Evolutionary conservation across 2,113 vertebrate genomes (phyloP).

Genomic region (Lamprologus speciosus): DNA sequence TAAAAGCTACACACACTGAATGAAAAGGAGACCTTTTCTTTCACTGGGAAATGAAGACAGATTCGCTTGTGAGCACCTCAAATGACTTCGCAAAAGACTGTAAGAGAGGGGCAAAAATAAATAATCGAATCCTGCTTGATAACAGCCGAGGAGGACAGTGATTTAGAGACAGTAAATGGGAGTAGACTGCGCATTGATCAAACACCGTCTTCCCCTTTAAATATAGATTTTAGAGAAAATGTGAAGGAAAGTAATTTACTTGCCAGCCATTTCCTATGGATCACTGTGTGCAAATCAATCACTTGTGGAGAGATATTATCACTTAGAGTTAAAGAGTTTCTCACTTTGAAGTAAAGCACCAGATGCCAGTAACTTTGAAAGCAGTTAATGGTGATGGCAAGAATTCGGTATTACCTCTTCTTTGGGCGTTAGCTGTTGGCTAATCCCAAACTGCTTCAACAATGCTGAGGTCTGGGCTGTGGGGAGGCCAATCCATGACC

Average conservation of each 20-base stretch:
- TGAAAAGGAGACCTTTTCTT: not conserved
- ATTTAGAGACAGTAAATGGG: constrained; percentile 21
- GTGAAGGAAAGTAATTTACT: constrained; percentile 51
- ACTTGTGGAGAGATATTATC: constrained; percentile 28
- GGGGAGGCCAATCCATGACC: not conserved
- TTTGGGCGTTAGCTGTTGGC: not conserved
- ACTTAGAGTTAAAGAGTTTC: constrained; percentile 7
- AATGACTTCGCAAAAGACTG: not conserved
- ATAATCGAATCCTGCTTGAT: not conserved
- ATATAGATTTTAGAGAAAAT: constrained; percentile 51
- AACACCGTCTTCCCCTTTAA: constrained; percentile 35
- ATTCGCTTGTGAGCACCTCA: not conserved
- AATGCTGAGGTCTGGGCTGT: not conserved
- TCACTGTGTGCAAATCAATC: constrained; percentile 23
- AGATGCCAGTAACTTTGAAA: not conserved
- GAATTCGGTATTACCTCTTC: not conserved
- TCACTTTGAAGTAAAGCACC: not conserved
- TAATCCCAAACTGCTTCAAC: not conserved
- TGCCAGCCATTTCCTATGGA: constrained; percentile 14
- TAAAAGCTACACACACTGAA: not conserved
- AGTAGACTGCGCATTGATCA: constrained; percentile 40
- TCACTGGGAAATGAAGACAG: not conserved
- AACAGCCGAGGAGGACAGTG: not conserved
- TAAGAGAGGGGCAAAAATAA: not conserved
- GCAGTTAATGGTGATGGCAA: not conserved